These are phyloP conservation scores for Popillia japonica DNA, from an alignment of 1,140 invertebrate genomes.

Conservation along the genomic window DNA sequence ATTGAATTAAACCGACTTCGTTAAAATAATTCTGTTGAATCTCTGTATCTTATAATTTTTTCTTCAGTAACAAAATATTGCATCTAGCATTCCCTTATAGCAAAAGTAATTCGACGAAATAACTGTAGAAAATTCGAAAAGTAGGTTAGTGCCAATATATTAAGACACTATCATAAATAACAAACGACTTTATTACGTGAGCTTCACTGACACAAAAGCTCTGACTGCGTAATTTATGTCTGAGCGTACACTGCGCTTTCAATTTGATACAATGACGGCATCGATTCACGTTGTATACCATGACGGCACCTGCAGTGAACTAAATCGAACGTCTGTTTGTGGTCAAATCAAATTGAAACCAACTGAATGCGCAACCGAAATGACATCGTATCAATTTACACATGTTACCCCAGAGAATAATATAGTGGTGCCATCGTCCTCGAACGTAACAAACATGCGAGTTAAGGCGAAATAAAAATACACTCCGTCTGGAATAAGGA, in stretches of 20 bases:
- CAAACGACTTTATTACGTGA: too few relatives aligned
- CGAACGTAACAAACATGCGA: background rate
- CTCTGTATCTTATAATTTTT: too few relatives aligned
- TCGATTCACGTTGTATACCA: background rate
- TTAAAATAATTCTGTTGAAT: too few relatives aligned
- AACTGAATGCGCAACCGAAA: background rate
- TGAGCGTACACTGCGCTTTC: background rate
- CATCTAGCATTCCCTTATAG: too few relatives aligned
- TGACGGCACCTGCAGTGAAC: background rate
- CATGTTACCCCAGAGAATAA: background rate
- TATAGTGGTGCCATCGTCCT: background rate
- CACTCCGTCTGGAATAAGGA: background rate
- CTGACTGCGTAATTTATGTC: background rate
- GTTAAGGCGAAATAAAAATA: background rate
- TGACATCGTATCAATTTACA: conserved; percentile 6
- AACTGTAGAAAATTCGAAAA: too few relatives aligned
- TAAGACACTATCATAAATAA: too few relatives aligned
- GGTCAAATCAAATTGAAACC: conserved; percentile 4
- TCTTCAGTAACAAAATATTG: too few relatives aligned
- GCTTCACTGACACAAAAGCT: background rate
- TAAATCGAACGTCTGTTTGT: conserved; percentile 14
- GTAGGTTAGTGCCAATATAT: too few relatives aligned
- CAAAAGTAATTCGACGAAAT: too few relatives aligned
- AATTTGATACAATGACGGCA: background rate
- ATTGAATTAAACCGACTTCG: too few relatives aligned